Conservation (phyloP, 37 sponge, comb jelly and placozoan genomes). For the Lycopodina hypogea region DNA sequence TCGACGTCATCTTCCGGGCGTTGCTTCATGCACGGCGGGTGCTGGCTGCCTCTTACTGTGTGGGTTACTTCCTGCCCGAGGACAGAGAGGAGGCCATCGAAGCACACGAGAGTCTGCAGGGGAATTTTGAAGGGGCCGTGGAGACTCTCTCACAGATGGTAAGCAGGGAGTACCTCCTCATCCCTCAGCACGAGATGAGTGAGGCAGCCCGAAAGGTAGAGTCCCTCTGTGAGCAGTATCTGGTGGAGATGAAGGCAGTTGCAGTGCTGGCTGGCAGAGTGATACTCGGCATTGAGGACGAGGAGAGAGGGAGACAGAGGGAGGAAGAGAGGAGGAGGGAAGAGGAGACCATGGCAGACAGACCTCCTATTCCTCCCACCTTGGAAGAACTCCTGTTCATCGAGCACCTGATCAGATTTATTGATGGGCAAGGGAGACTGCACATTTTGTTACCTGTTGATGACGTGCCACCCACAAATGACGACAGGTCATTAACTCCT, state of each 20-base stretch:
- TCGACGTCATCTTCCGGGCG: conserved; percentile 47
- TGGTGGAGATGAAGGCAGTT: conserved; percentile 33
- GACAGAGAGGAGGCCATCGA: background rate
- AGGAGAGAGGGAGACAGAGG: background rate
- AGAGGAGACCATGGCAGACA: background rate
- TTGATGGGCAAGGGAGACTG: background rate
- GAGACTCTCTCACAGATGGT: conserved; percentile 78
- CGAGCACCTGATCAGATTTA: background rate
- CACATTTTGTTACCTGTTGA: background rate
- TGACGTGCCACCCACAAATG: background rate
- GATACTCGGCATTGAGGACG: background rate
- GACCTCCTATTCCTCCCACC: background rate
- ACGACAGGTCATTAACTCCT: too few species aligned
- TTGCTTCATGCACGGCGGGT: conserved; percentile 52
- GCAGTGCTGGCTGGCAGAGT: conserved; percentile 7
- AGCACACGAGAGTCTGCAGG: conserved; percentile 54
- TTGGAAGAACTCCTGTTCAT: background rate
- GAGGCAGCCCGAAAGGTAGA: conserved; percentile 48
- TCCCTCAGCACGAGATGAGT: conserved; percentile 59
- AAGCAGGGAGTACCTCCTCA: conserved; percentile 61
- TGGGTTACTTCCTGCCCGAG: conserved; percentile 59
- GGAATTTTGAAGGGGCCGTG: conserved; percentile 65
- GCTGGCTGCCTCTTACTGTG: conserved; percentile 68
- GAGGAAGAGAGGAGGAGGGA: background rate
- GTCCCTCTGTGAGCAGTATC: conserved; percentile 28